Evolutionary conservation across 1,140 invertebrate genomes (phyloP), one percentile per base, ranked within the genome.

Genomic region (Medauroidea extradentata): DNA sequence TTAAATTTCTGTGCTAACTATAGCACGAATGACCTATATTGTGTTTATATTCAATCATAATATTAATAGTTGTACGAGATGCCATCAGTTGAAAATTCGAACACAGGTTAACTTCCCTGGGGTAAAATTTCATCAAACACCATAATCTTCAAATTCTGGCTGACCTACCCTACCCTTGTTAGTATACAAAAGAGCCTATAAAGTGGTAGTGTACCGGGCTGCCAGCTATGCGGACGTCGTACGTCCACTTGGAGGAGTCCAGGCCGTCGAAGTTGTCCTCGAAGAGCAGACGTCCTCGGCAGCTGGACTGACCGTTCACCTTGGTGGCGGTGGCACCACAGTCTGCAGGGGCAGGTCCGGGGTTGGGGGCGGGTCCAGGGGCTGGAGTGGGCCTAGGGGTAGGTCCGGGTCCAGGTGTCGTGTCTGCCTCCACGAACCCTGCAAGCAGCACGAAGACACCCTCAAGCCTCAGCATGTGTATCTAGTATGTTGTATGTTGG

Each of bases 201-300:
- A n/a, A n/a, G n/a, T n/a, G n/a, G n/a, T n/a, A n/a, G n/a, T n/a
- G n/a, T 41, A 59, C 57, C 25, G 57, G 57, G 23, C 34, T 49
- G 18, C 43, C 57, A 14, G 49, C 57, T 2, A 59, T 54, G 13
- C 46, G 46, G 11, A 51, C 19, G 16, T 54, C 48, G 16, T 52
- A 23, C 42, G 41, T 11, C 57, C 57, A 59, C 44, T 46, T 51
- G 7, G 57, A 8, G 7, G 9, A 2, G n/a, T 66, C 59, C 50
- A 63, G 53, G 13, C 59, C 57, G 21, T 60, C 53, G 53, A 74
- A 76, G 24, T 67, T 54, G n/a, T 75, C 72, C 44, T 68, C 51
- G 59, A 73, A 78, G 61, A 76, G 71, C 7, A 70, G 41, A 57
- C 63, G 54, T 21, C 69, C 71, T 51, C 60, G 66, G 53, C 74